A percentile compares a stretch with the other conserved stretches of the same genome.
These are phyloP conservation scores for Drosophila stalkeri DNA, from an alignment of 2,888 invertebrate genomes.

Conservation along the genomic window DNA sequence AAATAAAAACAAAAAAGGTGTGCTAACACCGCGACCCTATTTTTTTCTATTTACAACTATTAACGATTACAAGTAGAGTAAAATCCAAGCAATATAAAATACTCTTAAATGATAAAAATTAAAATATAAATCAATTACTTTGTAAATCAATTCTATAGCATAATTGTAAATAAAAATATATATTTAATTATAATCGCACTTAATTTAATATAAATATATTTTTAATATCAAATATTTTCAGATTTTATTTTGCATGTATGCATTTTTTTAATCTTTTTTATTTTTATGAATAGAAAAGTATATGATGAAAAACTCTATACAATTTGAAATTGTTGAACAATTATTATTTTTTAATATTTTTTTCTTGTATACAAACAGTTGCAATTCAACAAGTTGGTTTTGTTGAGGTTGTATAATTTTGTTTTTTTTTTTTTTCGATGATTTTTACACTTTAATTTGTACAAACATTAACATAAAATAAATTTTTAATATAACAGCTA, in stretches of 20 bases:
- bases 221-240: background rate
- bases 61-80: background rate
- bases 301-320: constrained; percentile 55
- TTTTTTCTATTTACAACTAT: background rate
- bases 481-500: constrained; percentile 51
- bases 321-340: constrained; percentile 70
- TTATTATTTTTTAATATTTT: constrained; percentile 30
- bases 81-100: background rate
- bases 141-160: background rate
- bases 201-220: background rate
- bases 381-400: constrained; percentile 30
- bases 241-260: background rate
- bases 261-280: background rate
- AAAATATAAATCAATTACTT: background rate
- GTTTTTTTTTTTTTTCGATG: background rate
- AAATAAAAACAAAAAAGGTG: background rate
- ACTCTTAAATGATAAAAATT: background rate
- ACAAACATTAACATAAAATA: constrained; percentile 62
- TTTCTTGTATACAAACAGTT: constrained; percentile 41
- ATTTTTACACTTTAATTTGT: constrained; percentile 31
- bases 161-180: background rate
- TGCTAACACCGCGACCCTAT: background rate
- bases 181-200: background rate
- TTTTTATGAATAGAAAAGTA: constrained; percentile 52
- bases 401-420: constrained; percentile 3